A percentile compares a stretch with the other conserved stretches of the same genome.
These are phyloP conservation scores for Argynnis bischoffii DNA, from an alignment of 2,888 invertebrate genomes.

Conservation along the genomic window DNA sequence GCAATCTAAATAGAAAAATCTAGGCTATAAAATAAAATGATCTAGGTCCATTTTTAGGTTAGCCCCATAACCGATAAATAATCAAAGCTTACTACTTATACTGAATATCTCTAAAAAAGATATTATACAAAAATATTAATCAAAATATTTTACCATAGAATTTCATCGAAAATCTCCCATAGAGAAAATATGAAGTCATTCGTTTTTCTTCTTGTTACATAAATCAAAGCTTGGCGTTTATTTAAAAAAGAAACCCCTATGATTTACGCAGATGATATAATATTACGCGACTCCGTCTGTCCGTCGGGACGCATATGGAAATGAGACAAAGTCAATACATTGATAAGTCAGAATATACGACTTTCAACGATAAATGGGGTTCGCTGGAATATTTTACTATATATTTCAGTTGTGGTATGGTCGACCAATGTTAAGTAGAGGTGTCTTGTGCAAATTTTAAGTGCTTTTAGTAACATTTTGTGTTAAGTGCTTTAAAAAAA, in stretches of 20 bases:
- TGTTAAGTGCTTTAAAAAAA: neutral
- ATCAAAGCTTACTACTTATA: too few relatives aligned
- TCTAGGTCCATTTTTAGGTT: too few relatives aligned
- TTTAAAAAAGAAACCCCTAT: conserved; percentile 34
- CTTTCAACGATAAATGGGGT: neutral
- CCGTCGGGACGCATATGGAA: conserved; percentile 31
- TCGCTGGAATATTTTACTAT: too few relatives aligned
- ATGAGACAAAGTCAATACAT: conserved; percentile 32
- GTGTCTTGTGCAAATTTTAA: too few relatives aligned
- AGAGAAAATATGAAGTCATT: conserved; percentile 1
- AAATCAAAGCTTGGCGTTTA: conserved; percentile 34
- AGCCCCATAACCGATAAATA: too few relatives aligned
- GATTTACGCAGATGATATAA: conserved; percentile 34
- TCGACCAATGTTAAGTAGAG: too few relatives aligned
- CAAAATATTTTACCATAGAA: neutral
- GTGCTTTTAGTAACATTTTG: too few relatives aligned
- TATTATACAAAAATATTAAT: neutral
- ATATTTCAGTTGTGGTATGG: too few relatives aligned
- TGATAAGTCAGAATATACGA: conserved; percentile 25
- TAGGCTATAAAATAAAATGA: too few relatives aligned
- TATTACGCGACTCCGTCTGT: conserved; percentile 20
- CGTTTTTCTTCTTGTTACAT: conserved; percentile 13
- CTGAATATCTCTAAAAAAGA: neutral
- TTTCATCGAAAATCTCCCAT: neutral
- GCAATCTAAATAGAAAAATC: too few relatives aligned